Percentiles rank a stretch among this genome's conserved stretches.
These are phyloP conservation scores for Pycnonotus jocosus DNA, from an alignment of 2,113 vertebrate species.

Conservation along the genomic window DNA sequence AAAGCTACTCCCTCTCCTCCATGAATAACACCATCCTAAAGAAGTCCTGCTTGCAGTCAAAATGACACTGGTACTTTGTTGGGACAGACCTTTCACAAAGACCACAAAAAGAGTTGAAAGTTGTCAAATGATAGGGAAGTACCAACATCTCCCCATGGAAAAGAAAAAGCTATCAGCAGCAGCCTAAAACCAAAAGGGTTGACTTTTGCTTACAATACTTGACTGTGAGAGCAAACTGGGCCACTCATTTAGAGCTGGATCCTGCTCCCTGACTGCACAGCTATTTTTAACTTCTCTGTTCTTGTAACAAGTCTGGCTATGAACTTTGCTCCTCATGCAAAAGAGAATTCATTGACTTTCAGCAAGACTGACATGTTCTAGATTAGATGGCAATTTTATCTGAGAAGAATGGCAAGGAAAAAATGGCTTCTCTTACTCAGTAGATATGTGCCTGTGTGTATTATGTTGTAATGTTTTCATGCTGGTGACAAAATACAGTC, in stretches of 20 bases:
- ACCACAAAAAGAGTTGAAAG: not conserved
- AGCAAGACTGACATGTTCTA: not conserved
- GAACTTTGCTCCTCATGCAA: not conserved
- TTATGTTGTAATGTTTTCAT: not conserved
- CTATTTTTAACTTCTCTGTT: constrained; percentile 45
- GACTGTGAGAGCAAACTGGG: constrained; percentile 33
- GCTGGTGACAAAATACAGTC: not conserved
- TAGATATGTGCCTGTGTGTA: not conserved
- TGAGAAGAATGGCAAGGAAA: not conserved
- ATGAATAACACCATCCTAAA: not conserved
- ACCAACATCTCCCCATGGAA: not conserved
- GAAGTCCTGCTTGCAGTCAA: not conserved
- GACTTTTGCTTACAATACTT: not conserved
- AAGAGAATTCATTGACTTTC: not conserved
- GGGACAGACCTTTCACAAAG: not conserved
- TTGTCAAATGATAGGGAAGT: not conserved
- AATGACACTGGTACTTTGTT: not conserved
- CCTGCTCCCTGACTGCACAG: not conserved
- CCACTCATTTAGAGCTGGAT: constrained; percentile 40
- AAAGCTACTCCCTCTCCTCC: not conserved
- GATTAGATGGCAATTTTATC: not conserved
- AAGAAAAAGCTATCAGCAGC: not conserved
- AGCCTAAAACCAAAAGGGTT: not conserved
- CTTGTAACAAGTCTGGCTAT: not conserved
- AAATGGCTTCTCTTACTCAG: not conserved